A percentile compares a stretch with the other conserved stretches of the same genome.
phyloP scores from a whole-genome alignment of 2,113 vertebrate genomes.

The Ardeotis arabs region DNA sequence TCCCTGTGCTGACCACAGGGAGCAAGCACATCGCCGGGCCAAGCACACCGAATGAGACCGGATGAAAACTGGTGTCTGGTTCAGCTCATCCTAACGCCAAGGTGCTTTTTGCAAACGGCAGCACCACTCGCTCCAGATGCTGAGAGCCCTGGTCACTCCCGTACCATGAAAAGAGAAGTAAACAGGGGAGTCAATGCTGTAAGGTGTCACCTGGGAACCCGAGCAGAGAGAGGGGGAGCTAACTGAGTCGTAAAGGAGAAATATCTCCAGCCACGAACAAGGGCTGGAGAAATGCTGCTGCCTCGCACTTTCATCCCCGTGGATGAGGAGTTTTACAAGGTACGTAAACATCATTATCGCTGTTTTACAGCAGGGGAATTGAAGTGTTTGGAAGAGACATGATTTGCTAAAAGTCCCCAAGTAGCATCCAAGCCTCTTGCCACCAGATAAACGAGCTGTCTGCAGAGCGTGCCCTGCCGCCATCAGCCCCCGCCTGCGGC shows the following conservation, averaged over 20 bases:
- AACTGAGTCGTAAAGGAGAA: neutral
- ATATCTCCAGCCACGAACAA: neutral
- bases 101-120: neutral
- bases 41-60: neutral
- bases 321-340: neutral
- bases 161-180: neutral
- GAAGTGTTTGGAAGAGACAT: neutral
- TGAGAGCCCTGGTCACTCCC: neutral
- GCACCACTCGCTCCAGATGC: accelerated
- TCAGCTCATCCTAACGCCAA: neutral
- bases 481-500: accelerated
- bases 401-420: neutral
- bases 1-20: neutral
- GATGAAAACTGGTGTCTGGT: neutral
- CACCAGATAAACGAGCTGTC: neutral
- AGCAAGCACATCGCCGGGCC: neutral
- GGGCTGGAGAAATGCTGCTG: neutral
- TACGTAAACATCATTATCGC: neutral
- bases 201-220: neutral
- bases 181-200: neutral
- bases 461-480: neutral
- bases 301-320: neutral
- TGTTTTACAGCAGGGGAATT: neutral
- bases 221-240: neutral
- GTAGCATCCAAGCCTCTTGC: neutral